A percentile compares a stretch with the other conserved stretches of the same genome.
Evolutionary conservation across 2,797 vertebrate species (phyloP).

Genomic region (Aldrovandia affinis): DNA sequence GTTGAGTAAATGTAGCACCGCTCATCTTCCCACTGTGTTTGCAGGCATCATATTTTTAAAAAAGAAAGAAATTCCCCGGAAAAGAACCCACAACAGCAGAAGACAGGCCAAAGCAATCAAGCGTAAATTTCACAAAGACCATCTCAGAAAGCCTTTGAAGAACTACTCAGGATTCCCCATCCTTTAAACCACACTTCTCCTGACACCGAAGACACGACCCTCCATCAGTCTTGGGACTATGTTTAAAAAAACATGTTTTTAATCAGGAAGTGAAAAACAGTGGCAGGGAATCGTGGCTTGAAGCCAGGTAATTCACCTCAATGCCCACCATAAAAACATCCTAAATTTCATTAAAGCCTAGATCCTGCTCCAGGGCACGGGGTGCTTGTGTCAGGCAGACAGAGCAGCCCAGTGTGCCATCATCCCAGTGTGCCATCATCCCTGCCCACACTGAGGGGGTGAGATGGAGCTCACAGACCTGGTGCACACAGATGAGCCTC

Average conservation of each 20-base stretch:
- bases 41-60: conserved; percentile 45
- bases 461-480: not conserved
- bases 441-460: not conserved
- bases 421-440: not conserved
- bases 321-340: not conserved
- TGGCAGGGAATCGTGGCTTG: not conserved
- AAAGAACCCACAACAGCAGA: conserved; percentile 64
- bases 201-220: not conserved
- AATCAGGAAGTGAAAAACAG: not conserved
- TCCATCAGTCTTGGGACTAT: not conserved
- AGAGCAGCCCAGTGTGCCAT: not conserved
- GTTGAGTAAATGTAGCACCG: conserved; percentile 70
- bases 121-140: conserved; percentile 48
- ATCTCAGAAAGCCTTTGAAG: conserved; percentile 4
- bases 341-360: conserved; percentile 1
- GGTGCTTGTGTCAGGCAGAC: conserved; percentile 28
- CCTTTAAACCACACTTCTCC: not conserved
- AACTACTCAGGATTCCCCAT: not conserved
- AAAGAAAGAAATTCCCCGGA: conserved; percentile 66
- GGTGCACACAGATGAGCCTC: not conserved
- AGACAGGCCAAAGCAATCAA: conserved; percentile 61
- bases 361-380: conserved; percentile 33
- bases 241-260: not conserved
- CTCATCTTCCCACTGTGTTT: conserved; percentile 69
- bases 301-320: not conserved